These are phyloP conservation scores for Pammene fasciana DNA, from an alignment of 2,888 invertebrate genomes.

Conservation along the genomic window DNA sequence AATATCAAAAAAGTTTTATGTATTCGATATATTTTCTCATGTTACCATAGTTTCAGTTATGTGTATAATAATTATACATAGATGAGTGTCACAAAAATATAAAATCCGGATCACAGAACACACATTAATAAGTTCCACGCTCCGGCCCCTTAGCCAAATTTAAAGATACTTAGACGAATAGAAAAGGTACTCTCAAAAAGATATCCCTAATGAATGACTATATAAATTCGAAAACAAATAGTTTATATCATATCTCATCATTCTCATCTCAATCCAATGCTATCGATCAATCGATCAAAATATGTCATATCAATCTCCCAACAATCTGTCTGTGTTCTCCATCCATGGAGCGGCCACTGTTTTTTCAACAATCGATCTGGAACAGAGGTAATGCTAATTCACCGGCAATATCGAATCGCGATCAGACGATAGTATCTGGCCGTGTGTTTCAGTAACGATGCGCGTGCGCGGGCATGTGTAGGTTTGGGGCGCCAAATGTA, in stretches of 20 bases:
- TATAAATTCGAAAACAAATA: background rate
- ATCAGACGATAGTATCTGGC: slow-evolving; percentile 75
- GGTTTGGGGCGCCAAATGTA: background rate
- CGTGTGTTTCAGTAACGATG: slow-evolving; percentile 43
- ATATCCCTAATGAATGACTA: background rate
- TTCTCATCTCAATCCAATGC: background rate
- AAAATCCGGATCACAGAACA: no score
- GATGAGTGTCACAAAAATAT: no score
- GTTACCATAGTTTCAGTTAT: no score
- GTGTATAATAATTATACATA: no score
- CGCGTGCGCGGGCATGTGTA: background rate
- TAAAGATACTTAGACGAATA: no score
- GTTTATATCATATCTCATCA: background rate
- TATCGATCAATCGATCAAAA: slow-evolving; percentile 14
- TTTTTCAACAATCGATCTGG: slow-evolving; percentile 58
- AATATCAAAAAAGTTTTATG: no score
- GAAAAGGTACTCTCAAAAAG: background rate
- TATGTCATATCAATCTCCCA: slow-evolving; percentile 4
- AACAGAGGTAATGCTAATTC: slow-evolving; percentile 81
- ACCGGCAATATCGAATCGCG: slow-evolving; percentile 78
- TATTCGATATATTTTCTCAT: no score
- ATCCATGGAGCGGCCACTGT: slow-evolving; percentile 12
- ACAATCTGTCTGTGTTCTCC: background rate
- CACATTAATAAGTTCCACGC: no score
- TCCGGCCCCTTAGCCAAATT: no score